Base-by-base conservation (phyloP, 2,888 invertebrate species). In the Dolomedes plantarius region DNA sequence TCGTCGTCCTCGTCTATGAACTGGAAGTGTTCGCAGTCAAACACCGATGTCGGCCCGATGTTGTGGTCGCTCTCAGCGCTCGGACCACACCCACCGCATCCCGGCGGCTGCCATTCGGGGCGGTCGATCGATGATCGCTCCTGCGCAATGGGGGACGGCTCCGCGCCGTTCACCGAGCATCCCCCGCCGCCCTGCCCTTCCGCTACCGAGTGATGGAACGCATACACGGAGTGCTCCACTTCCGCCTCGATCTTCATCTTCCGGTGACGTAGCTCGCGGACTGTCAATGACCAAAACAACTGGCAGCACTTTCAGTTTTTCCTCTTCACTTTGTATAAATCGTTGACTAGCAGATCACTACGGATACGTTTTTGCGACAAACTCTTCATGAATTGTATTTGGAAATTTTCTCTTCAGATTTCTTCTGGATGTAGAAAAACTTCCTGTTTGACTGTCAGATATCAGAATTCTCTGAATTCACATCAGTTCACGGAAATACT, bases 181-280 rank as follows among this genome's bases (percentile, higher is more conserved):
- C 79, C 23, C 23, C 62, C 71, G 46, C 67, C 67, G 32, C 56
- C 72, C 11, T 46, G 56, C 9, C 72, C 36, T 31, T 68, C 65
- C 27, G 46, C 56, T 27, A 62, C 62, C 23, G 50, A 27, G 71
- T 67, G 41, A 65, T 71, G 23, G 78, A 85, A 85, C 75, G 72
- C n/a, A 62, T 75, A 79, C 69, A 79, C 67, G n/a, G 78, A 74
- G 50, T 64, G 62, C 74, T 79, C 74, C 62, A 79, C 86, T 86
- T 86, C 86, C 86, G 86, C 68, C 31, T 80, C 86, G 65, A 86
- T 78, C 86, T 86, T 86, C 86, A 86, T 86, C n/a, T 67, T 79
- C 74, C 69, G 19, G 56, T 56, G 56, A 56, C 23, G 56, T 23
- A 56, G 56, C 5, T 23, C 6, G n/a, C n/a, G 46, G n/a, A n/a